These are phyloP conservation scores for Tachysurus fulvidraco DNA, from an alignment of 2,113 vertebrate species.

Conservation along the genomic window DNA sequence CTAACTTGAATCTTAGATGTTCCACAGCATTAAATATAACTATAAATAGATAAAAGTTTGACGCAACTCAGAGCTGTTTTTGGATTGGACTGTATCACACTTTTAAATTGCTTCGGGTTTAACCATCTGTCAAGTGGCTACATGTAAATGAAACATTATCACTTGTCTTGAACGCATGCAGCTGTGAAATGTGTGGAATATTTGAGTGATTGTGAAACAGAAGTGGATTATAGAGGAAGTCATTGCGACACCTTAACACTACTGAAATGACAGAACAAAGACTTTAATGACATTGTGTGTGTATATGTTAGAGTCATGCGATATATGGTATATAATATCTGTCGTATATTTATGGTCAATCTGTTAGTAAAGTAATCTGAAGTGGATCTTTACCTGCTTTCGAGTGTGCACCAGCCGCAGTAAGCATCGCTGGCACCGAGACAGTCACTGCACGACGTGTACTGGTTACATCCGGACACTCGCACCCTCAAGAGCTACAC, in stretches of 20 bases:
- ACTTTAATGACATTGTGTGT: background rate
- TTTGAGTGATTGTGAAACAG: background rate
- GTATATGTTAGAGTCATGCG: background rate
- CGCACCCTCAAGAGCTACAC: constrained; percentile 85
- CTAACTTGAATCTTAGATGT: background rate
- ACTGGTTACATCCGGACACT: constrained; percentile 83
- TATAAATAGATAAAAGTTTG: background rate
- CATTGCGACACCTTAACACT: background rate
- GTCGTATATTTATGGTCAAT: background rate
- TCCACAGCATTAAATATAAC: background rate
- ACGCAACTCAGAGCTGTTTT: background rate
- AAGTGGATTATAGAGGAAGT: background rate
- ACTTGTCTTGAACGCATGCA: background rate
- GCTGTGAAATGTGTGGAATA: background rate
- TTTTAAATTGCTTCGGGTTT: constrained; percentile 25
- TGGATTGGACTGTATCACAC: constrained; percentile 1
- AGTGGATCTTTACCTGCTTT: constrained; percentile 80
- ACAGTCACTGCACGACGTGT: constrained; percentile 81
- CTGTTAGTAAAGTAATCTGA: no score
- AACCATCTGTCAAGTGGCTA: background rate
- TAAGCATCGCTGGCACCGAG: constrained; percentile 83
- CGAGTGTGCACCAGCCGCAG: constrained; percentile 95
- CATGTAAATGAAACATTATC: constrained; percentile 28
- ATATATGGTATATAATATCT: background rate
- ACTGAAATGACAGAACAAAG: background rate